Percentiles rank a stretch among this genome's conserved stretches.
These are phyloP conservation scores for Zaprionus davidi DNA, from an alignment of 1,140 invertebrate genomes.

Conservation along the genomic window DNA sequence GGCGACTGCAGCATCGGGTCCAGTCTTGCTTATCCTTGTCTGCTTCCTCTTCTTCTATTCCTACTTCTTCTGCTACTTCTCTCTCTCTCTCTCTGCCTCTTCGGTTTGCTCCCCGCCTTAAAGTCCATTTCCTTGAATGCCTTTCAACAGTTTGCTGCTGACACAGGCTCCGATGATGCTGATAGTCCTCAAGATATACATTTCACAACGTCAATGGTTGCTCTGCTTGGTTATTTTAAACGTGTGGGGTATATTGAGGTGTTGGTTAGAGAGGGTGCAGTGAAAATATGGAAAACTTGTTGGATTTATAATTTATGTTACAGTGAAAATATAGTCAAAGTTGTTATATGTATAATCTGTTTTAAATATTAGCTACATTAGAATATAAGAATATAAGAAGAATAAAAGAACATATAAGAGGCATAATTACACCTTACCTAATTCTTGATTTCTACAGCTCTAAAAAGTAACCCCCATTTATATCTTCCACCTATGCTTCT, in stretches of 20 bases:
- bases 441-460: too few species aligned
- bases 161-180: constrained; percentile 30
- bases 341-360: too few species aligned
- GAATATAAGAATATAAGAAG: too few species aligned
- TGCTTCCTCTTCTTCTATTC: not conserved
- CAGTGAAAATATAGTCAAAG: too few species aligned
- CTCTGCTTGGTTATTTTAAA: constrained; percentile 7
- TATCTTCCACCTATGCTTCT: not conserved
- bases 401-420: too few species aligned
- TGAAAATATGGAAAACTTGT: too few species aligned
- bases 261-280: too few species aligned
- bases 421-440: too few species aligned
- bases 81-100: not conserved
- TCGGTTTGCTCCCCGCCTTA: constrained; percentile 9
- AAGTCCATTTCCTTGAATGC: constrained; percentile 25
- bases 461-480: too few species aligned
- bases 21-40: constrained; percentile 1
- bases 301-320: too few species aligned
- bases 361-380: too few species aligned
- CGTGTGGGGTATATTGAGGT: not conserved
- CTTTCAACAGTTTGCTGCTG: constrained; percentile 45
- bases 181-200: constrained; percentile 58
- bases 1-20: constrained; percentile 11
- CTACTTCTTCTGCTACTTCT: not conserved
- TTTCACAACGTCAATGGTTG: constrained; percentile 50